These are phyloP conservation scores for Etia nguti DNA, from an alignment of 2,113 vertebrate genomes.

Conservation along the genomic window DNA sequence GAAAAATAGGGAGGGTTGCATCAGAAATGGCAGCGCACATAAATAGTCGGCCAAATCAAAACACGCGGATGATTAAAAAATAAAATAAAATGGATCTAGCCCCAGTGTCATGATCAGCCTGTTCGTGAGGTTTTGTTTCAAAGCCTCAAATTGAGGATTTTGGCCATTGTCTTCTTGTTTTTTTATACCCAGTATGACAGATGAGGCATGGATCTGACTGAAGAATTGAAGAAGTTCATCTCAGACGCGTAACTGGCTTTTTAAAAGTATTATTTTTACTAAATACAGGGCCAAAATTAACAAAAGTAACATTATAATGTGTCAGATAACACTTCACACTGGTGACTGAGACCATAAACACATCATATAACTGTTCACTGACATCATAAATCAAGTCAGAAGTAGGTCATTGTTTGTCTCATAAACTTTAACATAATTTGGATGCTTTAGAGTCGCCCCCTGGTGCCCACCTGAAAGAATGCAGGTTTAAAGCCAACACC, in stretches of 20 bases:
- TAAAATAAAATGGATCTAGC: not conserved
- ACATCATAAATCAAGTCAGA: not conserved
- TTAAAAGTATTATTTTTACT: not conserved
- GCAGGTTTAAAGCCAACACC: not conserved
- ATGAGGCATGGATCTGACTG: not conserved
- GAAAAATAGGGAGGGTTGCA: not conserved
- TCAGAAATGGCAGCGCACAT: not conserved
- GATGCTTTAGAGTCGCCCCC: not conserved
- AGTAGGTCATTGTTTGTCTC: not conserved
- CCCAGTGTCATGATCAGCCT: not conserved
- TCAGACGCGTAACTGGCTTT: not conserved
- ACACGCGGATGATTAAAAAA: not conserved
- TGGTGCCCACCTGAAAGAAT: not conserved
- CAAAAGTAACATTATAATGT: not conserved
- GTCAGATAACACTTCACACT: not conserved
- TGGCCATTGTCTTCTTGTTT: not conserved
- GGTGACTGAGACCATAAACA: not conserved
- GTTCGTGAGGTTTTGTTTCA: not conserved
- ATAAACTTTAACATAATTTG: not conserved
- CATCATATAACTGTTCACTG: not conserved
- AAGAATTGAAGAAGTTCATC: not conserved
- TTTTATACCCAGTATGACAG: not conserved
- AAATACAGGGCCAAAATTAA: not conserved
- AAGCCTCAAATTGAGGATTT: not conserved
- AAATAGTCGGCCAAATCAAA: not conserved